Percentiles rank a stretch among this genome's conserved stretches.
phyloP scores from a whole-genome alignment of 2,888 invertebrate species.

The Emesis furor region DNA sequence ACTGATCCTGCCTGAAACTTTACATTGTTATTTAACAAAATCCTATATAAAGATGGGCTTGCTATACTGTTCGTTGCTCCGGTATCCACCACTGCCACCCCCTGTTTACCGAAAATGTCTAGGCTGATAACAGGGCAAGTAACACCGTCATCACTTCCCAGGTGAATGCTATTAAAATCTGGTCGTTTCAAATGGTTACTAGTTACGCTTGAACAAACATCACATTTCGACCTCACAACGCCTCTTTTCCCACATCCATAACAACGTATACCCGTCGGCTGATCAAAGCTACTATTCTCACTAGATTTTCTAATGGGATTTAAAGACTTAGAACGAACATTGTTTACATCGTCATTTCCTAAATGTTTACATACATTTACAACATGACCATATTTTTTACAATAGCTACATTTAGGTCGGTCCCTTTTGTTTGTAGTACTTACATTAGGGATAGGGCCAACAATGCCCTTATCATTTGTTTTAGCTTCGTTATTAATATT shows the following conservation, averaged over 20 bases:
- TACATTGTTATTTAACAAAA: constrained; percentile 24
- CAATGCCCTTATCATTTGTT: neutral
- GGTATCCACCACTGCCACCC: constrained; percentile 46
- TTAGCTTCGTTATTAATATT: neutral
- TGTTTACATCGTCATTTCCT: neutral
- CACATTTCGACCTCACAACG: constrained; percentile 37
- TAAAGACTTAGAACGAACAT: neutral
- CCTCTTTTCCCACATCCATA: constrained; percentile 40
- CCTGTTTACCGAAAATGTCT: constrained; percentile 12
- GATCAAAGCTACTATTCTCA: neutral
- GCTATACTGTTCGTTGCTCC: constrained; percentile 46
- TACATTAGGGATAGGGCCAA: neutral
- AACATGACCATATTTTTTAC: constrained; percentile 35
- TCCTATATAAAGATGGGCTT: constrained; percentile 30
- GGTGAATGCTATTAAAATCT: constrained; percentile 10
- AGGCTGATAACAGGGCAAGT: constrained; percentile 10
- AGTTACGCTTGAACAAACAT: constrained; percentile 14
- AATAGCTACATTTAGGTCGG: constrained; percentile 28
- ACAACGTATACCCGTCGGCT: constrained; percentile 25
- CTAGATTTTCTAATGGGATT: neutral
- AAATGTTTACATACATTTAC: constrained; percentile 21
- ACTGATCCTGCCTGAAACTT: constrained; percentile 19
- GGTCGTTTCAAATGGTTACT: neutral
- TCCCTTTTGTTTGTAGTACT: neutral
- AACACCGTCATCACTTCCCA: neutral